Base-by-base conservation (phyloP, 2,888 invertebrate genomes). In the Yponomeuta plumbellus region DNA sequence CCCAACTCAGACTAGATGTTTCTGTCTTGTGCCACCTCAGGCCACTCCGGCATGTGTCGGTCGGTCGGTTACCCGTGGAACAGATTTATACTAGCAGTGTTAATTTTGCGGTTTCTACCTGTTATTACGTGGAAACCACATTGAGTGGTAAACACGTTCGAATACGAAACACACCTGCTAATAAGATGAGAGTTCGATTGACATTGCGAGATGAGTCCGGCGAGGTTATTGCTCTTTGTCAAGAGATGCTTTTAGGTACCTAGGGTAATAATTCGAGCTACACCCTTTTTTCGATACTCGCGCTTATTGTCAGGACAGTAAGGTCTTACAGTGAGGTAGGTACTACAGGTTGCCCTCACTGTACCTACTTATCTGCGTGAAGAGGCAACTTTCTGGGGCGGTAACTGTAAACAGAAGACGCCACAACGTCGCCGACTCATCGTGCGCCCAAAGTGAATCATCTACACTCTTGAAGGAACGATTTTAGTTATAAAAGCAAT, bases 321-420 rank as follows among this genome's bases (percentile, higher is more conserved):
- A 34, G 34, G 34, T 34, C 34, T 34, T 8, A 34, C 34, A 34
- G 34, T 34, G 34, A 0, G 0, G 34, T 34, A 5, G 34, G 34
- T 1, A 1, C 69, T 66, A 59, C 66, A 62, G 26, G 66, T 40
- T 62, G 66, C 61, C 21, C 44, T 63, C 66, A 65, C 63, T 65
- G 66, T 67, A 57, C 17, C n/a, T 21, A 20, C 17, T 26, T 21
- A 20, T 52, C 23, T n/a, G 21, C 56, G 39, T n/a, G 34, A 34
- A 34, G 34, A 8, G 78, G 74, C 72, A 13, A 52, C 44, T 52
- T 2, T 52, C 5, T 17, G 17, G 44, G 13, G 17, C 78, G 71
- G 66, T 83, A 81, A 80, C 80, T 78, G 80, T 80, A 80, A 72
- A 77, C 70, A 68, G 34, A n/a, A 13, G 11, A 39, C 40, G 21